Evolutionary conservation across 2,113 vertebrate species (phyloP), one percentile per base, ranked within the genome.

Genomic region (Trogon melanurus): DNA sequence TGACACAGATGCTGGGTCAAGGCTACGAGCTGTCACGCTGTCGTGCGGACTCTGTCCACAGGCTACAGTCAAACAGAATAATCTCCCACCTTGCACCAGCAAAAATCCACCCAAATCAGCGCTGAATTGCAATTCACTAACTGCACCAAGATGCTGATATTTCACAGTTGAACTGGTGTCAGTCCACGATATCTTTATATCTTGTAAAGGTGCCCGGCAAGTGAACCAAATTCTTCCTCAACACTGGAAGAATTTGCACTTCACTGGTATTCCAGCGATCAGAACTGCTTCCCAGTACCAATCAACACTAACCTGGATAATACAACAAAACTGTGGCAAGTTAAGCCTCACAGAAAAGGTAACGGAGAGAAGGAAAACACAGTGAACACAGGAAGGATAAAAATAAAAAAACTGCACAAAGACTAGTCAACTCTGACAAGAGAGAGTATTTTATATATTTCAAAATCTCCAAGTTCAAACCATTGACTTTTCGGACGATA

Each of bases 71-170:
- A 71, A 88, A 65, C 51, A 66, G 16, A 20, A 27, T 34, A 85
- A 66, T 88, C 64, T 88, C 34, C 22, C 18, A 30, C 16, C 66
- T 41, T 83, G 54, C 27, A 89, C 76, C 18, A 79, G 53, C 20
- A 72, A 71, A 91, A 91, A 54, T 16, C 13, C 22, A 93, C 12
- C 9, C 41, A 57, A 58, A 75, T 16, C 19, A 70, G 36, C 25
- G 79, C 41, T 2, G 6, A 76, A 14, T 5, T 67, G 54, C 61
- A 91, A 58, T 51, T 74, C n/a, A 38, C 51, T 48, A 82, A 64
- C 71, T 50, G 34, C 1, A 1, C 57, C 27, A 71, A 44, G 25
- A 58, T 15, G 8, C 1, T 1, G 0, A 5, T 7, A 88, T 36
- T 62, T 90, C 54, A 75, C 8, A 69, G 74, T 21, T 29, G 3